Base-by-base conservation (phyloP, 2,113 vertebrate genomes). In the Raphicerus campestris region DNA sequence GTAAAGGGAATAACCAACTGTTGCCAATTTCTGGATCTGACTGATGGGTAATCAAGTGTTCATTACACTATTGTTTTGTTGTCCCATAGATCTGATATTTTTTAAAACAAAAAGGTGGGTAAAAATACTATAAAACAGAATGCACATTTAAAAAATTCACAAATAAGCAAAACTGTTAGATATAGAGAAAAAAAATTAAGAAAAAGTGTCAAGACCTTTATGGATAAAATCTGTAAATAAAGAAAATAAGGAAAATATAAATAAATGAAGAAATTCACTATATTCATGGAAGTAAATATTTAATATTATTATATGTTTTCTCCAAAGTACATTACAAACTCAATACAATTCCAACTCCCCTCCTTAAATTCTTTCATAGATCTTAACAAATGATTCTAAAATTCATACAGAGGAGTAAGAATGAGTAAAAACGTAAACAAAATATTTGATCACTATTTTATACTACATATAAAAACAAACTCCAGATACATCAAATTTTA, bases 321-420 rank as follows among this genome's bases (percentile, higher is more conserved):
- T 49, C 56, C 51, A 88, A 93, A 78, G 42, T 93, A 87, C 87
- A 28, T 53, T 66, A 91, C 47, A 92, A 92, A 75, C 58, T 80
- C 14, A 91, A 75, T 49, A 47, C 7, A 91, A 45, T 75, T 92
- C 30, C 22, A 88, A 58, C 7, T 53, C 35, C 14, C 20, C 0
- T 7, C 20, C n/a, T 83, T 10, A 4, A 32, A 85, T 56, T 88
- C 84, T 63, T 84, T 58, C 28, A 81, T 35, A 10, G 19, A 11
- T 73, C 16, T 95, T 96, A 89, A 90, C 11, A 92, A 92, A 96
- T 19, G 7, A 90, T 84, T 91, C 35, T 55, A 84, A 95, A 96
- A 80, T 93, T 83, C n/a, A 93, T 5, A 96, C 14, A 86, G 9
- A 87, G 61, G 16, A 87, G 42, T 95, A 87, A 89, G 93, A 94